Evolutionary conservation across 2,113 vertebrate genomes (phyloP), one percentile per base, ranked within the genome.

Genomic region (Pterophyllum scalare): DNA sequence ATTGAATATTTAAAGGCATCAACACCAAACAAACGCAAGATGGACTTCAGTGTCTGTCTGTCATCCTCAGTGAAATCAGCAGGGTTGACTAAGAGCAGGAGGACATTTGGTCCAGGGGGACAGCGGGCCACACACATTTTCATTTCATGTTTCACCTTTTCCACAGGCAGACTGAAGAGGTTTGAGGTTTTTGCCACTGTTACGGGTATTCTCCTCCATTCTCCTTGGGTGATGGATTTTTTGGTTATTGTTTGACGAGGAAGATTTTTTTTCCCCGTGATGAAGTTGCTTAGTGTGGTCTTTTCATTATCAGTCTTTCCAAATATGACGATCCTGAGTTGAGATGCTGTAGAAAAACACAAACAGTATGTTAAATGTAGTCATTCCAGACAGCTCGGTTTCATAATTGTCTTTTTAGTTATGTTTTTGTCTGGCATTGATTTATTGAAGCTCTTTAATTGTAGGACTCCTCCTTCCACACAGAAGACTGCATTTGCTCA

Each of bases 91-190:
- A 88, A 0, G 3, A 90, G 79, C 43, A 90, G 82, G 3, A 92
- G 12, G 3, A 88, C 59, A 20, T 90, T 87, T 49, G 86, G 88
- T 62, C 88, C 90, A 8, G 87, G 90, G 0, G 79, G 62, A 3
- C 83, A 88, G 5, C 38, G 0, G 58, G 24, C 57, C 4, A 70
- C 84, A 13, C 84, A 92, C 10, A 0, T 77, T 49, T 58, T 80
- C 46, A 92, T 85, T 26, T 83, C 80, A 2, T 67, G 31, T 61
- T 61, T 40, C 57, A 87, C 15, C 60, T 4, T 75, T 2, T 76
- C 7, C 1, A 5, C 0, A 0, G 82, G 6, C 14, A 77, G 65
- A 31, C 38, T 54, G 59, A 85, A 84, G 33, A 87, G 4, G 7
- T 87, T 33, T 17, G 80, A 35, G 2, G 82, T 84, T 7, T 70